These are phyloP conservation scores for Dinomys branickii DNA, from an alignment of 2,113 vertebrate genomes.

Conservation along the genomic window DNA sequence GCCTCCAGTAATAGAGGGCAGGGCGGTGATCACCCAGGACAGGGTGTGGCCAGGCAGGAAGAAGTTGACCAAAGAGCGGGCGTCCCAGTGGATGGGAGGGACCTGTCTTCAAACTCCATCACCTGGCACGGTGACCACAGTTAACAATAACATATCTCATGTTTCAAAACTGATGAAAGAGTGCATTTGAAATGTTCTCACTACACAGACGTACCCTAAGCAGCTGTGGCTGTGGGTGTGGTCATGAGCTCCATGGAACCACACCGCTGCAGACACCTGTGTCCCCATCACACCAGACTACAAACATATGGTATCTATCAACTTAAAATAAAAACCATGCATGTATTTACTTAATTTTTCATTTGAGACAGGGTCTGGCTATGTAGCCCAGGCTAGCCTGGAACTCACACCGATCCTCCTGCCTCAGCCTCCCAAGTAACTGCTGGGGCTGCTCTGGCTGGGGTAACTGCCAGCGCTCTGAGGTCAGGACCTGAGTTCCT, in stretches of 20 bases:
- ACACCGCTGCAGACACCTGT: background rate
- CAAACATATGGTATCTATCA: background rate
- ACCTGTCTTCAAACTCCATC: background rate
- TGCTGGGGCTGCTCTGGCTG: background rate
- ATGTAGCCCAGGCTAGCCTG: background rate
- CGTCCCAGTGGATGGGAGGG: background rate
- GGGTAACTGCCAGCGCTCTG: background rate
- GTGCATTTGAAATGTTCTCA: background rate
- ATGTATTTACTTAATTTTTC: background rate
- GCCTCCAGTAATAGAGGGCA: background rate
- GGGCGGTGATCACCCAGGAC: background rate
- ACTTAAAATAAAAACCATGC: background rate
- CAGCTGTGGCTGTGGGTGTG: background rate
- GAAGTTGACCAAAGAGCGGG: background rate
- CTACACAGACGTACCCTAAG: background rate
- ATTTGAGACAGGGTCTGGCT: background rate
- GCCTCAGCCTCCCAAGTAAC: background rate
- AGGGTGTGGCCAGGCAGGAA: background rate
- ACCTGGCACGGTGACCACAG: too few species aligned
- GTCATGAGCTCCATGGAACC: background rate
- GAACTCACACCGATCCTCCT: background rate
- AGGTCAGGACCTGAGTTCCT: background rate
- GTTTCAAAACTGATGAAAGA: background rate
- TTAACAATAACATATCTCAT: background rate
- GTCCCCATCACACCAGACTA: background rate